Evolutionary conservation across 2,113 vertebrate genomes (phyloP), one percentile per base, ranked within the genome.

Genomic region (Trichomycterus rosablanca): DNA sequence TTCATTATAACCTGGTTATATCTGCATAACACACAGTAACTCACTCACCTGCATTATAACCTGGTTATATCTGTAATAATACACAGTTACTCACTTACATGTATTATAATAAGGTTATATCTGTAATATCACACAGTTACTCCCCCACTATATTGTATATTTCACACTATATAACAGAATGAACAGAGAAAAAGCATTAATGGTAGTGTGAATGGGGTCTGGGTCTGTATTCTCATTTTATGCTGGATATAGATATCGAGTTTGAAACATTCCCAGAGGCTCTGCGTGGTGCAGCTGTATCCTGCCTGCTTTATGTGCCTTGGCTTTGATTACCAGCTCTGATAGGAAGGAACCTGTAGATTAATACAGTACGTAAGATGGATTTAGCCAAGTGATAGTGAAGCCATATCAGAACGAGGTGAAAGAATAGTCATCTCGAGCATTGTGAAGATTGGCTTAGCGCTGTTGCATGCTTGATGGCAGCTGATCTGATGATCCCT

Each of bases 301-400:
- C 63, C 54, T 56, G 52, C 63, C 54, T 56, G 52, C 16, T 19
- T 63, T 52, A 32, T 52, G 56, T 46, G 70, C 58, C 54, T 55
- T 58, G 28, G 58, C 54, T 53, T 56, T 75, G 73, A 77, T 75
- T 73, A 59, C 67, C 43, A 37, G 52, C 53, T 35, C 65, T 14
- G 68, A 68, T 66, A 69, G 63, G 12, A 45, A 66, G 49, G 48
- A 65, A 67, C 55, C 59, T 67, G 48, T 58, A 75, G 72, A 71
- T 79, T 61, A 69, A 74, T 76, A 68, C 70, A 62, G 46, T 69
- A 46, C 54, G 30, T 59, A 61, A 67, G 73, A 79, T 73, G 65
- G 72, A 75, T 76, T 62, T 53, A 51, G 59, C 46, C 56, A 20
- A 15, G 23, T 9, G 56, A 74, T 73, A 64, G 68, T 28, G 32